These are phyloP conservation scores for Lutjanus campechanus DNA, from an alignment of 2,797 vertebrate genomes.

Conservation along the genomic window DNA sequence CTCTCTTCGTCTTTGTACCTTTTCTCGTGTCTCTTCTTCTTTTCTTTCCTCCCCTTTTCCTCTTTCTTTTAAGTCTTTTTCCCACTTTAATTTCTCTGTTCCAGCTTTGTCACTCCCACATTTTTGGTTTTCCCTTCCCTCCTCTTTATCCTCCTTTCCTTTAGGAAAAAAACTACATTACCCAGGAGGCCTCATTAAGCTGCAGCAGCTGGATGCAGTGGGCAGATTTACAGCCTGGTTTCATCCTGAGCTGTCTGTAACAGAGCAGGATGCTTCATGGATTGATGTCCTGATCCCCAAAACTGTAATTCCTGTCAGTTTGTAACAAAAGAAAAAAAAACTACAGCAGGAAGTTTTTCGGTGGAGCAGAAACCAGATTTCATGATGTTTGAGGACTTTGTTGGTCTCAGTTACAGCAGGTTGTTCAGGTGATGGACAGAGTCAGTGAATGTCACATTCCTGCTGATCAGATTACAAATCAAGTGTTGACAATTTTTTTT, in stretches of 20 bases:
- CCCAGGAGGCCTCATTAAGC: conserved; percentile 68
- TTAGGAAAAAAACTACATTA: conserved; percentile 39
- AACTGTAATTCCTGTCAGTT: neutral
- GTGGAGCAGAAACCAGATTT: neutral
- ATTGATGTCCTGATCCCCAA: neutral
- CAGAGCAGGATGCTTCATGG: neutral
- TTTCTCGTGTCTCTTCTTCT: neutral
- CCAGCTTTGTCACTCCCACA: conserved; percentile 36
- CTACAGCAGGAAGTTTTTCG: neutral
- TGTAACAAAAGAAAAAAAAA: neutral
- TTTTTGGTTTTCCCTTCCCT: neutral
- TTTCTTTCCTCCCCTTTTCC: neutral
- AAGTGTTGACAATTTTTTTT: no score
- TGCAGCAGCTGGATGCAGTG: conserved; percentile 60
- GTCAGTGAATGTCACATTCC: neutral
- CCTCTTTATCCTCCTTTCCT: conserved; percentile 4
- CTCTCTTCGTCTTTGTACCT: no score
- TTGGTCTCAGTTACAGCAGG: neutral
- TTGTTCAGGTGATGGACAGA: neutral
- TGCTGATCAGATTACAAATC: neutral
- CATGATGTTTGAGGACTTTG: neutral
- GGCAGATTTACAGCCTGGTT: conserved; percentile 44
- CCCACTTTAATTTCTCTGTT: neutral
- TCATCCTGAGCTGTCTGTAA: conserved; percentile 18
- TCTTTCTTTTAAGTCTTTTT: neutral